A percentile compares a stretch with the other conserved stretches of the same genome.
Conservation (phyloP, 2,888 invertebrate species). For the Pantelozetes paolii region DNA sequence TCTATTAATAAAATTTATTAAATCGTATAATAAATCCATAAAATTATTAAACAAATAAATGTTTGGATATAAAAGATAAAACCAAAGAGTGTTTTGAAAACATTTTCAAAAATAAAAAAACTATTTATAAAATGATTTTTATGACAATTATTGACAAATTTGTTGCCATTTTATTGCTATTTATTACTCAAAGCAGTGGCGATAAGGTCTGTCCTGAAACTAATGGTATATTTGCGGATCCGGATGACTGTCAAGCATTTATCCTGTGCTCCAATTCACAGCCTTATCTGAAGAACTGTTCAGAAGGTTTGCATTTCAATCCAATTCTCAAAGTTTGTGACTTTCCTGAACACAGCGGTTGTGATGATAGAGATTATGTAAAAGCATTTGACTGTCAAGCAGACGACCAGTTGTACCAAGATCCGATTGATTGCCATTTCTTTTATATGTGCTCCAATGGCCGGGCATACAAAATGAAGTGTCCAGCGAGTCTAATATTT, state of each 20-base stretch:
- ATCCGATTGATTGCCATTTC: neutral
- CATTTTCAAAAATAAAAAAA: no score
- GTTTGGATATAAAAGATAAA: no score
- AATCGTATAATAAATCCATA: no score
- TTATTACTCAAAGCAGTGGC: no score
- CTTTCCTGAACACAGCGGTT: conserved; percentile 11
- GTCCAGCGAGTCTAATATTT: conserved; percentile 14
- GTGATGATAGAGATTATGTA: neutral
- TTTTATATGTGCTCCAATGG: conserved; percentile 5
- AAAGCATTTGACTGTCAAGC: neutral
- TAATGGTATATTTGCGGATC: neutral
- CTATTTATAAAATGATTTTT: no score
- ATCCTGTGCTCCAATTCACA: neutral
- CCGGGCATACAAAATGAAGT: neutral
- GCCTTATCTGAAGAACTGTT: neutral
- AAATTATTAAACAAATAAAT: no score
- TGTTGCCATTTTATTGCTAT: no score
- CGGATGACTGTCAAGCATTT: neutral
- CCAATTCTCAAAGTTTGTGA: neutral
- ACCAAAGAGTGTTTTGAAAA: no score
- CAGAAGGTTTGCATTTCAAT: neutral
- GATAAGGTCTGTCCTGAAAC: conserved; percentile 7
- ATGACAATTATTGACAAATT: no score
- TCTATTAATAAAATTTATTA: no score
- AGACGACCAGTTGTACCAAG: neutral